Base-by-base conservation (phyloP, 1,140 invertebrate species). In the Adelges cooleyi region DNA sequence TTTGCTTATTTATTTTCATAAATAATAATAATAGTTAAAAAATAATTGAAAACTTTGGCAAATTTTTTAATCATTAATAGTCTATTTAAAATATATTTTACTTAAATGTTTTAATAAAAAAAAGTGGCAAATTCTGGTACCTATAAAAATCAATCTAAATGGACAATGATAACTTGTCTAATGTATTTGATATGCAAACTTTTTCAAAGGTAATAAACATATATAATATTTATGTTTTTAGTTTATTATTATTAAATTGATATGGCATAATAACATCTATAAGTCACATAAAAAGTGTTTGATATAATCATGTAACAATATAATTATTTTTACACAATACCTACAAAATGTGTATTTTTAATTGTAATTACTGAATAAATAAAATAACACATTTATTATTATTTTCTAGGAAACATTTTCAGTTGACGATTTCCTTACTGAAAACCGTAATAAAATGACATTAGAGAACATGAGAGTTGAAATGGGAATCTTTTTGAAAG, bases 381-480 rank as follows among this genome's bases (percentile, higher is more conserved):
- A 29, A 11, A 17, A 29, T 52, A 36, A 5, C 13, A 38, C 36
- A n/a, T n/a, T 5, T 3, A 54, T 40, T 10, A 22, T 23, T 36
- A 23, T 22, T 10, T 29, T 48, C 10, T 62, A 62, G 56, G 56
- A 62, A 48, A 29, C 56, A 33, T 62, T 62, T 48, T 62, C 56
- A 15, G 56, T 62, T 0, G 56, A 62, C 46, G 56, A 62, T 29
- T 62, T 62, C 46, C 44, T 62, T 46, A 62, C 18, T 20, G 56
- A 62, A 62, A 62, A 62, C 20, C 56, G 56, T 15, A 62, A 62
- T 46, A 62, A 62, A 62, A 62, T 62, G 56, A 46, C 56, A 48
- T n/a, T 62, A 62, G 56, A 62, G 29, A 62, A 62, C 13, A 62
- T 62, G 56, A 2, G 56, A 48, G 56, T 62, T 46, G 56, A 62